These are phyloP conservation scores for Calyptomena viridis DNA, from an alignment of 2,113 vertebrate genomes.

Conservation along the genomic window DNA sequence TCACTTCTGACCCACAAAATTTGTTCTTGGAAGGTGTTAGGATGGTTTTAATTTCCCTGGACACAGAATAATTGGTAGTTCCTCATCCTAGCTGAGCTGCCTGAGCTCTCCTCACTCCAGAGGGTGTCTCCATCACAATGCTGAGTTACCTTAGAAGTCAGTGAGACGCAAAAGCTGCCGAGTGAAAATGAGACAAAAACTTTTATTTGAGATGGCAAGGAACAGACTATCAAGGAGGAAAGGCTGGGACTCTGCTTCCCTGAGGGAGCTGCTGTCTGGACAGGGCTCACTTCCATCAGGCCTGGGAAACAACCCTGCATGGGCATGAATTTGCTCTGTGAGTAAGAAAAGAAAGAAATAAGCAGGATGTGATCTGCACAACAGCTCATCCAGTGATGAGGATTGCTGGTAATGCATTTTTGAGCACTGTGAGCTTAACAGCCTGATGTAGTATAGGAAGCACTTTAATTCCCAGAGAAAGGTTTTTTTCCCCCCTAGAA, in stretches of 20 bases:
- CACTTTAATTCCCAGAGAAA: neutral
- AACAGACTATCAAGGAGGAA: neutral
- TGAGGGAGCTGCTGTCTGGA: neutral
- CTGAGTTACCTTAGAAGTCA: neutral
- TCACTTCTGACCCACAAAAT: neutral
- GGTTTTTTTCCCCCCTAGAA: neutral
- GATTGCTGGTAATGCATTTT: neutral
- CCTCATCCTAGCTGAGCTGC: neutral
- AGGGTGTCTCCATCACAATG: accelerated
- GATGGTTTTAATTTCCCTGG: neutral
- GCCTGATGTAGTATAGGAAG: neutral
- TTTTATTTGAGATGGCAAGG: neutral
- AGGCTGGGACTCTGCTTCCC: neutral
- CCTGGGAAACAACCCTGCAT: accelerated
- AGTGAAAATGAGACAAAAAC: neutral
- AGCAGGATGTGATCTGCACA: neutral
- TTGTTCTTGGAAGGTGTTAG: neutral
- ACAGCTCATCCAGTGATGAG: neutral
- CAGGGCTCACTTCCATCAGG: accelerated
- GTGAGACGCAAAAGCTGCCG: neutral
- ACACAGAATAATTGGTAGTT: neutral
- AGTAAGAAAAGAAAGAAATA: neutral
- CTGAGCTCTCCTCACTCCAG: neutral
- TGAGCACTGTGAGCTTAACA: neutral
- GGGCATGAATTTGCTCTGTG: neutral